Conservation (phyloP, 2,888 invertebrate species). For the Quadroppia sp. region DNA sequence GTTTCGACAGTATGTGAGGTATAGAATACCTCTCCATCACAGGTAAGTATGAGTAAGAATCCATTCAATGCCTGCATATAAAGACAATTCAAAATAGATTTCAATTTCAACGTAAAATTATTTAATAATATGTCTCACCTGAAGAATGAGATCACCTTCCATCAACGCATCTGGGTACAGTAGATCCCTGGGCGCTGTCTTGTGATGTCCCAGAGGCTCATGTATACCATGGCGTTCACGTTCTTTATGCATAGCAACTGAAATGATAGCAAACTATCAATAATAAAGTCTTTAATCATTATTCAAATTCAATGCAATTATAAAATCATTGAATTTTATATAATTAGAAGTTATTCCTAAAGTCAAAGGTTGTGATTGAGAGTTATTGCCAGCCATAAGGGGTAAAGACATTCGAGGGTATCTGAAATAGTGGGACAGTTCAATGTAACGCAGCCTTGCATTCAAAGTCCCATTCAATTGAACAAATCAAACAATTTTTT, state of each 20-base stretch:
- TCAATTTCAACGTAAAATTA: no score
- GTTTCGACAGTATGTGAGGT: slow-evolving; percentile 99
- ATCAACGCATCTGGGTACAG: slow-evolving; percentile 54
- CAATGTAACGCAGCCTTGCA: no score
- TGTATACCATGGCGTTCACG: slow-evolving; percentile 64
- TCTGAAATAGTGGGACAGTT: no score
- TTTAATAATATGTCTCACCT: no score
- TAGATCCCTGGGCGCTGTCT: slow-evolving; percentile 45
- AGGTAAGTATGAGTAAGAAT: slow-evolving; percentile 96
- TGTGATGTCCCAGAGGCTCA: slow-evolving; percentile 33
- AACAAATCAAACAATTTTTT: no score
- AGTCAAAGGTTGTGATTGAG: no score
- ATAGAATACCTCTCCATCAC: slow-evolving; percentile 99
- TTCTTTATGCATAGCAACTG: slow-evolving; percentile 92
- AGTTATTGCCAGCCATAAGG: no score
- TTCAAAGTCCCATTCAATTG: no score
- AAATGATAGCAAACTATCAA: slow-evolving; percentile 55
- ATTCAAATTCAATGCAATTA: not conserved
- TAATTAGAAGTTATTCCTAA: no score
- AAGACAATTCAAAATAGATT: no score
- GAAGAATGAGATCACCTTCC: slow-evolving; percentile 91
- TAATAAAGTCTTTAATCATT: not conserved
- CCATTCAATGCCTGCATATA: slow-evolving; percentile 99
- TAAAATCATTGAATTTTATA: no score
- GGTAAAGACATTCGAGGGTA: no score